Base-by-base conservation (phyloP, 2,113 vertebrate genomes). In the Triplophysa dalaica region DNA sequence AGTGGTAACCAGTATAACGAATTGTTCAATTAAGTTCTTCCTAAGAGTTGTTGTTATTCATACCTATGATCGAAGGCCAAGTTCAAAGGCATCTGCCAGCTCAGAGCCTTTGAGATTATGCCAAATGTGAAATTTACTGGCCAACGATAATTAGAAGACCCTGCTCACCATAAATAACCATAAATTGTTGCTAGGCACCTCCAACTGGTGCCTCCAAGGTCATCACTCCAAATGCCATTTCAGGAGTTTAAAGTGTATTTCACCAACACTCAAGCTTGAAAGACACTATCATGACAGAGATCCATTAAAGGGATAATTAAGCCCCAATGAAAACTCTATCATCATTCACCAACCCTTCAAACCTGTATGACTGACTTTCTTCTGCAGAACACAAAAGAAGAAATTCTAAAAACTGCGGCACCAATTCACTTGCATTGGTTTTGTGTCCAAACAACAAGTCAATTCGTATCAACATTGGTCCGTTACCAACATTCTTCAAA, bases 111-210 rank as follows among this genome's bases (percentile, higher is more conserved):
- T 63, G 48, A 72, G 48, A 4, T 5, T 22, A 50, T 73, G 68
- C 77, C 63, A 77, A 61, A 76, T 17, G n/a, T 77, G 41, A 68
- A 80, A 63, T 82, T 85, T 82, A 83, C 75, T 68, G 65, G 60
- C 43, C 58, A 41, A 52, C 68, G 78, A 81, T 82, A 82, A 82
- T 78, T 81, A 68, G 22, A 5, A 68, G 21, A 41, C 73, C 29
- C 62, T 26, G 2, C 48, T 50, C 72, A n/a, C 65, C 33, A 38
- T 38, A 38, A 38, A 5, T 41, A 62, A 52, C 43, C 75, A 78
- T 64, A 63, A 62, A 74, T 70, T 81, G 1, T 10, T 24, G 43
- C 24, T 65, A 24, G 67, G 63, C 33, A 76, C 38, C 48, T 76
- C 67, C 38, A 65, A 66, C 48, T 14, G 26, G 3, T 60, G 43